These are phyloP conservation scores for Mormoops blainvillei DNA, from an alignment of 2,113 vertebrate species.

Conservation along the genomic window DNA sequence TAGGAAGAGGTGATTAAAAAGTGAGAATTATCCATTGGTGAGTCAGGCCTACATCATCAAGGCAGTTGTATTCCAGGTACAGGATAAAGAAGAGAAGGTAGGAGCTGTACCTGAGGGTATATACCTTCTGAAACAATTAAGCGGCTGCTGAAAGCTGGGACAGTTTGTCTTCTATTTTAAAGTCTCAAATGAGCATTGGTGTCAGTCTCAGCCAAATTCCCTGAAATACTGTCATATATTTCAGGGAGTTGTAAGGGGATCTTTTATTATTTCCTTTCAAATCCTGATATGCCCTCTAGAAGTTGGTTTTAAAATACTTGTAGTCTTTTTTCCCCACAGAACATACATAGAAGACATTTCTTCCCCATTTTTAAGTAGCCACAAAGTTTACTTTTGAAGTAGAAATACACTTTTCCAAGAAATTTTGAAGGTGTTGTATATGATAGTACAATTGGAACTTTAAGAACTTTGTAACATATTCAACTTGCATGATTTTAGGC, in stretches of 20 bases:
- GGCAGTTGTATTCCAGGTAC: background rate
- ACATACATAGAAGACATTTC: background rate
- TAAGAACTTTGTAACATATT: slow-evolving; percentile 46
- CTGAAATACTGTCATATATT: slow-evolving; percentile 72
- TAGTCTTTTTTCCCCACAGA: background rate
- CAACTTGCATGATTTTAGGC: slow-evolving; percentile 23
- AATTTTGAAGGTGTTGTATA: slow-evolving; percentile 24
- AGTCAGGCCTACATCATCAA: background rate
- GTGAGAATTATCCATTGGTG: background rate
- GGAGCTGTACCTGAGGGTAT: background rate
- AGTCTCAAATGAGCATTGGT: slow-evolving; percentile 59
- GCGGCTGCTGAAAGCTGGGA: slow-evolving; percentile 50
- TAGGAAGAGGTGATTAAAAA: background rate
- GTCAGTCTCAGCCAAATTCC: slow-evolving; percentile 66
- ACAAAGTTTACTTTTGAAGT: slow-evolving; percentile 64
- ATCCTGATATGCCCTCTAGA: slow-evolving; percentile 62
- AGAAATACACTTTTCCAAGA: slow-evolving; percentile 43
- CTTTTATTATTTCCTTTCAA: slow-evolving; percentile 70
- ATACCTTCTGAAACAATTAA: slow-evolving; percentile 33
- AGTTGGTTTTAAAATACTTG: slow-evolving; percentile 64
- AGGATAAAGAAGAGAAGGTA: background rate
- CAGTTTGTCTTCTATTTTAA: slow-evolving; percentile 65
- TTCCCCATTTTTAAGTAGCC: slow-evolving; percentile 12
- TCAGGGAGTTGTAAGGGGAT: slow-evolving; percentile 59
- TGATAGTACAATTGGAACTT: slow-evolving; percentile 38